A percentile compares a stretch with the other conserved stretches of the same genome.
Evolutionary conservation across 2,888 invertebrate species (phyloP).

Genomic region (Shargacucullia verbasci): DNA sequence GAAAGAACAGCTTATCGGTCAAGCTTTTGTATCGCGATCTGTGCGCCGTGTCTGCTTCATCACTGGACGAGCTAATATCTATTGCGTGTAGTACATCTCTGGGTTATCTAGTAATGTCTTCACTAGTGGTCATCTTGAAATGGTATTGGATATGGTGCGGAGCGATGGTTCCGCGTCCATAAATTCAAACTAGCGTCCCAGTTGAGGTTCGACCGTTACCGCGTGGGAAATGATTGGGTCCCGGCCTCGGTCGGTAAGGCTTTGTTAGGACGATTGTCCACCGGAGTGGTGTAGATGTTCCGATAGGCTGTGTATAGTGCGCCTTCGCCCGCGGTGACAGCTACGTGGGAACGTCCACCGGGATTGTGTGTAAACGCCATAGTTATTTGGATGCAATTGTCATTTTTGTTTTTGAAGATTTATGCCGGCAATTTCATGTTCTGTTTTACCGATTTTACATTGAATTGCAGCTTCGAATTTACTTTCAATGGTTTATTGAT

Average conservation of each 20-base stretch:
- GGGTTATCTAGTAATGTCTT: conserved; percentile 66
- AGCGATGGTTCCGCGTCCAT: conserved; percentile 78
- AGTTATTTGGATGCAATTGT: conserved; percentile 75
- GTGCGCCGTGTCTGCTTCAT: conserved; percentile 72
- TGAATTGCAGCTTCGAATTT: conserved; percentile 6
- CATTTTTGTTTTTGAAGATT: conserved; percentile 64
- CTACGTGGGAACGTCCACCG: conserved; percentile 83
- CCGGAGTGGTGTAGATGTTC: conserved; percentile 84
- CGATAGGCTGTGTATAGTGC: conserved; percentile 78
- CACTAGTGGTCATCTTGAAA: conserved; percentile 63
- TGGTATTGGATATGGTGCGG: conserved; percentile 74
- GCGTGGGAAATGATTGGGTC: conserved; percentile 88
- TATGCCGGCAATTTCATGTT: conserved; percentile 55
- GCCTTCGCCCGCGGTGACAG: conserved; percentile 82
- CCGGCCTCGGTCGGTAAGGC: conserved; percentile 77
- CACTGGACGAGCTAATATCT: conserved; percentile 61
- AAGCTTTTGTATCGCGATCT: conserved; percentile 86
- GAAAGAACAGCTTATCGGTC: conserved; percentile 86
- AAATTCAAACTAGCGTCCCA: conserved; percentile 83
- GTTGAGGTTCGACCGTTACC: conserved; percentile 85
- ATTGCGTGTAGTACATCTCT: conserved; percentile 75
- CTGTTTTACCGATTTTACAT: conserved; percentile 30
- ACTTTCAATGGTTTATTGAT: conserved; percentile 10
- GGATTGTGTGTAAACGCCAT: conserved; percentile 77
- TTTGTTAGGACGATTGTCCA: conserved; percentile 89